Conservation (phyloP, 2,113 vertebrate species). For the Riparia riparia region DNA sequence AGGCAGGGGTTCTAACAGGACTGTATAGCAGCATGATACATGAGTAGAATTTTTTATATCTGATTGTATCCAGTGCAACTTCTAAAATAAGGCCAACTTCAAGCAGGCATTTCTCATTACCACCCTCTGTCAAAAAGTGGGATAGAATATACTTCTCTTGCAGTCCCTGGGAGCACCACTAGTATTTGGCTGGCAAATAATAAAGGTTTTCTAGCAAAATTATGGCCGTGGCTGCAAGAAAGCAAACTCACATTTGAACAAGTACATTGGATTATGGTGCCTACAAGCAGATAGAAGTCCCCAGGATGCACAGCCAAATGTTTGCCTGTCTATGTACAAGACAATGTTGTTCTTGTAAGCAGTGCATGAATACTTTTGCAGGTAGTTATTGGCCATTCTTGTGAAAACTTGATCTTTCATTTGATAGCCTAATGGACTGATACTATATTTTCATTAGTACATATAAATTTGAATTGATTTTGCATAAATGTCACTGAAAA, state of each 20-base stretch:
- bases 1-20: neutral
- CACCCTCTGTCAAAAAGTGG: neutral
- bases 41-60: neutral
- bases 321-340: neutral
- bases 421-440: neutral
- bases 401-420: neutral
- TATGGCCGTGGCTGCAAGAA: neutral
- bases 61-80: neutral
- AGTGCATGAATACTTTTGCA: neutral
- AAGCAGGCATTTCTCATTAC: neutral
- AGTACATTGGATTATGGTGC: accelerated
- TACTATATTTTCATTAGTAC: neutral
- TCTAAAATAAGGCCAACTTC: neutral
- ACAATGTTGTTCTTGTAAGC: neutral
- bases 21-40: accelerated
- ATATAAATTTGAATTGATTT: neutral
- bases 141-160: neutral
- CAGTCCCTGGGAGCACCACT: neutral
- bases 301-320: neutral
- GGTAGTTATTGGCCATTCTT: neutral
- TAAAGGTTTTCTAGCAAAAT: neutral
- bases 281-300: neutral
- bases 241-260: neutral
- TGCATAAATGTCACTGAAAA: neutral
- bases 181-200: neutral